Evolutionary conservation across 2,113 vertebrate genomes (phyloP).

Genomic region (Cavia aperea): DNA sequence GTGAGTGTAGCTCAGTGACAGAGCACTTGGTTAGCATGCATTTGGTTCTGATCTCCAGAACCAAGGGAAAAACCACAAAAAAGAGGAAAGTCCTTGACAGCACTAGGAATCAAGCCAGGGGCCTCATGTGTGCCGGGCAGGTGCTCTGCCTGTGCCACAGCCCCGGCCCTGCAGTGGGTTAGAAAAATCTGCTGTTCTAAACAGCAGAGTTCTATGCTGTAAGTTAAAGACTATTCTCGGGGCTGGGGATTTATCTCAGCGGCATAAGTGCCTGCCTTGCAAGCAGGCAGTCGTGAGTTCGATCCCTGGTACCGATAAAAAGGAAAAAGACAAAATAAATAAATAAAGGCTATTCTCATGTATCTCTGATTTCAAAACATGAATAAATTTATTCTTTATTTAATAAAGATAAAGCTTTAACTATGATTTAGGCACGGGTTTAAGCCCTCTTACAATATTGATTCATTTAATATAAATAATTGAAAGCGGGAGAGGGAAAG

Average conservation of each 20-base stretch:
- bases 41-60: neutral
- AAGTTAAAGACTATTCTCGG: constrained; percentile 44
- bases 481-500: neutral
- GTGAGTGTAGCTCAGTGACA: neutral
- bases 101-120: neutral
- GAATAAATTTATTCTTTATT: constrained; percentile 2
- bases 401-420: constrained; percentile 21
- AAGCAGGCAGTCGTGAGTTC: too few relatives aligned
- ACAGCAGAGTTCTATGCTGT: constrained; percentile 66
- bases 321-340: too few relatives aligned
- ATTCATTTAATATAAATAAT: neutral
- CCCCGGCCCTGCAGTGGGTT: neutral
- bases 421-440: neutral
- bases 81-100: neutral
- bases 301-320: too few relatives aligned
- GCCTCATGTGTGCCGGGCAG: neutral
- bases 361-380: constrained; percentile 11
- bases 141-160: neutral
- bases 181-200: constrained; percentile 54
- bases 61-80: neutral
- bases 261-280: too few relatives aligned
- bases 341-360: neutral
- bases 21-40: neutral
- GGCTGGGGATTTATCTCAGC: too few relatives aligned
- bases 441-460: constrained; percentile 6